These are phyloP conservation scores for Rhinatrema bivittatum DNA, from an alignment of 2,797 vertebrate genomes.

Conservation along the genomic window DNA sequence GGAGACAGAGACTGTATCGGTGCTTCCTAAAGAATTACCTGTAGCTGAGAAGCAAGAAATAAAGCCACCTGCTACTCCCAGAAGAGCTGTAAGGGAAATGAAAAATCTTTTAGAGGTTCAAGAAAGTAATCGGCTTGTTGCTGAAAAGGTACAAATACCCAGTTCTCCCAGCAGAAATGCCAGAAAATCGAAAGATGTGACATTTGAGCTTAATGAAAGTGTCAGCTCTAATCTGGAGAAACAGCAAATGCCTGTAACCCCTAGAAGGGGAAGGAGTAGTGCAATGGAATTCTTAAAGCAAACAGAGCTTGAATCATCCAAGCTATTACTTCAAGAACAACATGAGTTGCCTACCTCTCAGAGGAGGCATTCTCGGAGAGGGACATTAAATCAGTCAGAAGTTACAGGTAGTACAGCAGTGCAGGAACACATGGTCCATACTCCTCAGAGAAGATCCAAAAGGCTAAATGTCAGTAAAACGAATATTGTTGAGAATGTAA, in stretches of 20 bases:
- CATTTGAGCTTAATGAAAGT: slow-evolving; percentile 23
- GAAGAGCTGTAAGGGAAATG: slow-evolving; percentile 49
- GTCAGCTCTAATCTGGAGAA: slow-evolving; percentile 11
- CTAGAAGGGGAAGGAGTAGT: slow-evolving; percentile 21
- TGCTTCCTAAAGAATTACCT: neutral
- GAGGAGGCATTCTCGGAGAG: slow-evolving; percentile 43
- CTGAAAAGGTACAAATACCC: slow-evolving; percentile 28
- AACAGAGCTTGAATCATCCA: slow-evolving; percentile 19
- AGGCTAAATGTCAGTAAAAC: slow-evolving; percentile 12
- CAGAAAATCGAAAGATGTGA: slow-evolving; percentile 38
- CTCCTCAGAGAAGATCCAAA: slow-evolving; percentile 31
- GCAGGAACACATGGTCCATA: slow-evolving; percentile 4
- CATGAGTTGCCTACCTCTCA: slow-evolving; percentile 19
- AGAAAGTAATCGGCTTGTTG: slow-evolving; percentile 12
- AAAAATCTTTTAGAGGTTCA: slow-evolving; percentile 30
- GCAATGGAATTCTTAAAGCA: slow-evolving; percentile 9
- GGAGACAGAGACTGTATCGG: slow-evolving; percentile 24
- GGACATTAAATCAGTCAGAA: slow-evolving; percentile 5
- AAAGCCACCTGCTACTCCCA: slow-evolving; percentile 32
- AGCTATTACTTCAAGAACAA: slow-evolving; percentile 10
- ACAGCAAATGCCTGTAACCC: neutral
- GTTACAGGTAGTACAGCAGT: neutral
- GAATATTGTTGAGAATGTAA: neutral
- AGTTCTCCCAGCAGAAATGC: slow-evolving; percentile 56
- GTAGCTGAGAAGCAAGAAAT: too few species aligned